Percentiles rank a stretch among this genome's conserved stretches.
These are phyloP conservation scores for Lagorchestes hirsutus DNA, from an alignment of 2,797 vertebrate genomes.

Conservation along the genomic window DNA sequence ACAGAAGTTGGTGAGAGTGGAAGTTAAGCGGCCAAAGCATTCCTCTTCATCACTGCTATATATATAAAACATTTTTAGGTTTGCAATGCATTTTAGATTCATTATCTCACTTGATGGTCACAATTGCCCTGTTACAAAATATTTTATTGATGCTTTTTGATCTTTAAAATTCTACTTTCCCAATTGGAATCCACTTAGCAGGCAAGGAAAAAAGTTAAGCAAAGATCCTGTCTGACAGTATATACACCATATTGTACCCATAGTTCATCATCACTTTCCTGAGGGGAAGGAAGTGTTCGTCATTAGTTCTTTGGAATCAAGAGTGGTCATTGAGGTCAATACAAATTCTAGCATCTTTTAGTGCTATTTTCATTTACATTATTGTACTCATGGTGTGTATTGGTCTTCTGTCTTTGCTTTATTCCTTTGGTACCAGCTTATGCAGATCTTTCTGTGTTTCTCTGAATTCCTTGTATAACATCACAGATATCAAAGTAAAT, in stretches of 20 bases:
- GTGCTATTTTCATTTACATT: not conserved
- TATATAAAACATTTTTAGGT: not conserved
- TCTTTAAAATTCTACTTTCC: not conserved
- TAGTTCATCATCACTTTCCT: not conserved
- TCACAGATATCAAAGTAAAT: not conserved
- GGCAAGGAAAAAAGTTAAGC: not conserved
- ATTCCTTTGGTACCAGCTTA: not conserved
- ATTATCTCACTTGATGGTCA: not conserved
- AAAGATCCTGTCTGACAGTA: not conserved
- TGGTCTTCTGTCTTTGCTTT: not conserved
- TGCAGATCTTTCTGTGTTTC: not conserved
- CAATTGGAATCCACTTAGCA: not conserved
- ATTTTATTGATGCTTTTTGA: not conserved
- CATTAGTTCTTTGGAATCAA: not conserved
- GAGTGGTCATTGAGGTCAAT: not conserved
- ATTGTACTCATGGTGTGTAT: not conserved
- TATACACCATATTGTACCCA: not conserved
- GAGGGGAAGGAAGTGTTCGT: not conserved
- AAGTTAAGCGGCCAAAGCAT: not conserved
- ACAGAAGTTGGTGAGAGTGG: not conserved
- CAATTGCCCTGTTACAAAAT: not conserved
- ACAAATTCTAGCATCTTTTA: not conserved
- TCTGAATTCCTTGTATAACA: not conserved
- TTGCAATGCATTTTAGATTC: not conserved
- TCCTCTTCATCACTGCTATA: not conserved